A percentile compares a stretch with the other conserved stretches of the same genome.
Conservation (phyloP, 2,797 vertebrate genomes). For the Esox lucius region DNA sequence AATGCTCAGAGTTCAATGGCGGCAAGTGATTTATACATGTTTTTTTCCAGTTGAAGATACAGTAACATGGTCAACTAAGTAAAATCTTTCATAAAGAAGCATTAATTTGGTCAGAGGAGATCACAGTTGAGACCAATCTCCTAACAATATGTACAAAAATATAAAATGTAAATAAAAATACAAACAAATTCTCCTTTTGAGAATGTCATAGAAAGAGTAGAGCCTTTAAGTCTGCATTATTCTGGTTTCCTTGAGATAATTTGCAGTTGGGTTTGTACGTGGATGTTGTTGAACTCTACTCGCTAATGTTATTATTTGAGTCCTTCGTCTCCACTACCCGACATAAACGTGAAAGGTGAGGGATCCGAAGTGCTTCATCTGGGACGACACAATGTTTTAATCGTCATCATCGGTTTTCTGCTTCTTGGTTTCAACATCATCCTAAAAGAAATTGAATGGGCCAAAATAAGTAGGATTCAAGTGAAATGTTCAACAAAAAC, state of each 20-base stretch:
- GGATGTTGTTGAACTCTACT: constrained; percentile 71
- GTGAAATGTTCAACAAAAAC: too few relatives aligned
- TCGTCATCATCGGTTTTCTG: constrained; percentile 88
- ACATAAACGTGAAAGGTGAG: constrained; percentile 34
- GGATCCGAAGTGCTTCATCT: constrained; percentile 49
- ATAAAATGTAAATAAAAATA: constrained; percentile 98
- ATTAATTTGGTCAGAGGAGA: constrained; percentile 81
- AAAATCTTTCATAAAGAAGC: constrained; percentile 77
- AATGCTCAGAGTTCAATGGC: constrained; percentile 79
- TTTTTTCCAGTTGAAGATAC: constrained; percentile 71
- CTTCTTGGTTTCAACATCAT: constrained; percentile 88
- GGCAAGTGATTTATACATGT: constrained; percentile 64
- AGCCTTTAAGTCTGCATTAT: constrained; percentile 83
- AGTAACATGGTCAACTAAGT: constrained; percentile 83
- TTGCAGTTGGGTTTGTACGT: constrained; percentile 57
- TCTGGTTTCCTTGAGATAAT: constrained; percentile 62
- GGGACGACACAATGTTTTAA: constrained; percentile 55
- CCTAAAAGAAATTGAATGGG: constrained; percentile 60
- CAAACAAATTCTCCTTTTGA: constrained; percentile 92
- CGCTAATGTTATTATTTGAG: constrained; percentile 57
- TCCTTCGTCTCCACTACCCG: too few relatives aligned
- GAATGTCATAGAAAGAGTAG: constrained; percentile 87
- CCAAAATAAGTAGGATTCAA: background rate
- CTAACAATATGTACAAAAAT: constrained; percentile 96
- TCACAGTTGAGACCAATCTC: constrained; percentile 83